phyloP scores from a whole-genome alignment of 2,797 vertebrate genomes.

The Tangara arthus region DNA sequence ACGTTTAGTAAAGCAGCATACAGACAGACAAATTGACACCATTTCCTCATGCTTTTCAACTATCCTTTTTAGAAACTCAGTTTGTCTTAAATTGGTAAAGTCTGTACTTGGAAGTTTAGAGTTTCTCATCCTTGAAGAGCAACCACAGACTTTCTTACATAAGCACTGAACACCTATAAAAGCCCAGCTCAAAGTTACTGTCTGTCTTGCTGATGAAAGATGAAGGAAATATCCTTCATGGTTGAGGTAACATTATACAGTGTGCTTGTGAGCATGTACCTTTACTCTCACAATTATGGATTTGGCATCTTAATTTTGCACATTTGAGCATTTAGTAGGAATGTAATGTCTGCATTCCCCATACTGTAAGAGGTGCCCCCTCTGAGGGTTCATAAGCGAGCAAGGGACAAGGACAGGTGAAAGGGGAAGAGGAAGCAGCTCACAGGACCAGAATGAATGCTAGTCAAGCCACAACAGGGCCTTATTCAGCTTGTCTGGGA shows the following conservation, averaged over 20 bases:
- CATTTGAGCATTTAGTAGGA: neutral
- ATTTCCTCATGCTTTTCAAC: neutral
- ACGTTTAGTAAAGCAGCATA: neutral
- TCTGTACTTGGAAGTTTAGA: neutral
- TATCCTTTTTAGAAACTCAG: neutral
- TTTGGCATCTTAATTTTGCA: neutral
- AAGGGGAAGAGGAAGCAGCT: neutral
- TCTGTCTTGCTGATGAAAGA: neutral
- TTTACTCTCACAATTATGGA: neutral
- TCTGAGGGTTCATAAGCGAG: neutral
- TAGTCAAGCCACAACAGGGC: neutral
- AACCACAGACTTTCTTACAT: neutral
- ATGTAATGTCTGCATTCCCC: accelerated
- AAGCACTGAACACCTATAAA: constrained; percentile 14
- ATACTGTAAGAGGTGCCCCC: accelerated
- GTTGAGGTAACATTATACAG: neutral
- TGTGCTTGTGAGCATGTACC: neutral
- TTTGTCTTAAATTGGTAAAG: neutral
- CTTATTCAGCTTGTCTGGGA: neutral
- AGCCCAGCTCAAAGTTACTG: neutral
- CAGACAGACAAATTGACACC: neutral
- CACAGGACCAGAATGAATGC: neutral
- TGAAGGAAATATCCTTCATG: neutral
- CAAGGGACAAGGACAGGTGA: neutral
- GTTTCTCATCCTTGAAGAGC: constrained; percentile 42